Base-by-base conservation (phyloP, 2,797 vertebrate species). In the Sciaenops ocellatus region DNA sequence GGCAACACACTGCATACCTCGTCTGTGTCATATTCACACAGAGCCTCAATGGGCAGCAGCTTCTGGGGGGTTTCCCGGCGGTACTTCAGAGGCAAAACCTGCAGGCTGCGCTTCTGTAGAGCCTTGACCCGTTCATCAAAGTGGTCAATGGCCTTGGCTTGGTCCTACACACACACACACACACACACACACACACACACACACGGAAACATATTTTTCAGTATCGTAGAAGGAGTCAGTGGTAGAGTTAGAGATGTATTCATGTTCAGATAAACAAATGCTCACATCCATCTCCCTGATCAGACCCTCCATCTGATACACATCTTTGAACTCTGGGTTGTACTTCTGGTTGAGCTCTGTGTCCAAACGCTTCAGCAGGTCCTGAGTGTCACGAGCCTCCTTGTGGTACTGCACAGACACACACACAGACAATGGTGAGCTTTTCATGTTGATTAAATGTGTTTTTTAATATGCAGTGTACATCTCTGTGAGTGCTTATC, bases 241-340 rank as follows among this genome's bases (percentile, higher is more conserved):
- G 24, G n/a, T 15, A 24, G 5, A 30, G 42, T 0, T 44, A 0
- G 8, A 46, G 15, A 50, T 55, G 7, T 24, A 20, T 41, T 18
- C 9, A 34, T 52, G 6, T 30, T n/a, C 3, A 46, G 6, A 71
- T 42, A 18, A 54, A 72, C 5, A 52, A 50, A 78, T 3, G 12
- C 97, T 97, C 92, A 98, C 98, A 38, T 98, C 96, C 69, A 99
- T 90, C 57, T 99, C 98, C 41, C 78, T 74, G 38, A 99, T 94
- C 71, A 99, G 94, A 17, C 95, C 94, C 56, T 99, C 97, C 1
- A 96, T 95, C 95, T 99, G 98, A 84, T 97, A 98, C 75, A 95
- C 93, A 78, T 99, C 98, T 89, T 99, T 99, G 91, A 98, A 99
- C 74, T 99, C 97, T 0, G 98, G 97, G 88, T 93, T 97, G 90